Percentiles rank a stretch among this genome's conserved stretches.
phyloP scores from a whole-genome alignment of 2,888 invertebrate genomes.

The Mimas tiliae region DNA sequence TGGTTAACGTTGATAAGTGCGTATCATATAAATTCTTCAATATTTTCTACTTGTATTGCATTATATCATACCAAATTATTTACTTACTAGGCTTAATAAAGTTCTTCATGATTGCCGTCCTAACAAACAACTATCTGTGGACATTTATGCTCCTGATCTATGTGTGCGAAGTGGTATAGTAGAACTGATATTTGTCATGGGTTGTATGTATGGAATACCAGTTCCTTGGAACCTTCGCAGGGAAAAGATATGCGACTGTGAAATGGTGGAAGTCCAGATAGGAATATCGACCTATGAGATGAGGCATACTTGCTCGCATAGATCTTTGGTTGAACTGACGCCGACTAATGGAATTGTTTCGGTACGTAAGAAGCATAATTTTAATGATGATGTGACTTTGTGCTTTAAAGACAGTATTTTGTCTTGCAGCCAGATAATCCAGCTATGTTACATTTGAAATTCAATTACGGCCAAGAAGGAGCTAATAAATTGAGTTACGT shows the following conservation, averaged over 20 bases:
- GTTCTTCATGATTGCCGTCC: slow-evolving; percentile 68
- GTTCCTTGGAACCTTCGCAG: slow-evolving; percentile 70
- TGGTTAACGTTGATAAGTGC: slow-evolving; percentile 73
- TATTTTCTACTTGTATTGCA: background rate
- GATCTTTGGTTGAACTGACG: slow-evolving; percentile 61
- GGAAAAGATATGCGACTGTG: slow-evolving; percentile 75
- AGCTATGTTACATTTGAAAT: slow-evolving; percentile 56
- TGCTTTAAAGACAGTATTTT: background rate
- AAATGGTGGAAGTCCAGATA: slow-evolving; percentile 68
- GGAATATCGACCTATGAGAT: slow-evolving; percentile 73
- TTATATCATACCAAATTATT: background rate
- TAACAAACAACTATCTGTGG: slow-evolving; percentile 60
- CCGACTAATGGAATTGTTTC: slow-evolving; percentile 67
- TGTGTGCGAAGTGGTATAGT: slow-evolving; percentile 60
- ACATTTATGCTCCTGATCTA: slow-evolving; percentile 71
- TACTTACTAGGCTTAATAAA: slow-evolving; percentile 64
- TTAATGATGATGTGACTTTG: background rate
- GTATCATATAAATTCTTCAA: slow-evolving; percentile 40
- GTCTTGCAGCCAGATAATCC: slow-evolving; percentile 63
- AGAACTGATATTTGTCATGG: slow-evolving; percentile 69
- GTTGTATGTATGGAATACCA: slow-evolving; percentile 61
- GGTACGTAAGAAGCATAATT: slow-evolving; percentile 45
- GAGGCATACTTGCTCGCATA: slow-evolving; percentile 71
- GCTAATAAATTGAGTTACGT: slow-evolving; percentile 65
- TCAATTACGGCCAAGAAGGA: slow-evolving; percentile 63